Conservation (phyloP, 2,113 vertebrate species). For the Oreamnos americanus region DNA sequence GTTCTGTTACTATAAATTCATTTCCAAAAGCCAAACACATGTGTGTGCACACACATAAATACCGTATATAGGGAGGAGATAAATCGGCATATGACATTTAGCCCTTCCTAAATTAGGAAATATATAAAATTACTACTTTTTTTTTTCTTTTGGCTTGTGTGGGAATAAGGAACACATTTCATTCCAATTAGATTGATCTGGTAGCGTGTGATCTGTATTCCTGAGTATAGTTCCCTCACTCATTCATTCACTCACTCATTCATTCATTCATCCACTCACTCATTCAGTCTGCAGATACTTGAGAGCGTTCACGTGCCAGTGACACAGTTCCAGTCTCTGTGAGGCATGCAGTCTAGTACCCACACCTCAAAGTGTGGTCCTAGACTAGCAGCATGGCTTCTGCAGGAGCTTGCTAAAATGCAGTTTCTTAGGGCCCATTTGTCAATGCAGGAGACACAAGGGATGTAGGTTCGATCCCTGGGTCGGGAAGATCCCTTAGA, state of each 20-base stretch:
- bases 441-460: not conserved
- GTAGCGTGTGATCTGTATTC: not conserved
- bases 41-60: conserved; percentile 51
- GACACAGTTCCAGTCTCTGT: not conserved
- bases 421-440: not conserved
- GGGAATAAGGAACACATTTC: not conserved
- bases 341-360: not conserved
- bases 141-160: not conserved
- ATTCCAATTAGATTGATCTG: not conserved
- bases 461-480: not conserved
- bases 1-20: conserved; percentile 70
- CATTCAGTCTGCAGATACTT: not conserved
- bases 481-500: not conserved
- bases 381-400: not conserved
- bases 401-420: not conserved
- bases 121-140: conserved; percentile 31
- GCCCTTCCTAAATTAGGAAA: conserved; percentile 54
- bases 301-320: not conserved
- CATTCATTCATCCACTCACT: not conserved
- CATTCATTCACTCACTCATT: not conserved
- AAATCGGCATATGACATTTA: conserved; percentile 50
- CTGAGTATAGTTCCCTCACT: not conserved
- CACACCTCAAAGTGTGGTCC: not conserved
- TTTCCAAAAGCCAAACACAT: conserved; percentile 61
- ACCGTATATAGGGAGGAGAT: conserved; percentile 39